Conservation (phyloP, 2,888 invertebrate genomes). For the Drosophila percnosoma region DNA sequence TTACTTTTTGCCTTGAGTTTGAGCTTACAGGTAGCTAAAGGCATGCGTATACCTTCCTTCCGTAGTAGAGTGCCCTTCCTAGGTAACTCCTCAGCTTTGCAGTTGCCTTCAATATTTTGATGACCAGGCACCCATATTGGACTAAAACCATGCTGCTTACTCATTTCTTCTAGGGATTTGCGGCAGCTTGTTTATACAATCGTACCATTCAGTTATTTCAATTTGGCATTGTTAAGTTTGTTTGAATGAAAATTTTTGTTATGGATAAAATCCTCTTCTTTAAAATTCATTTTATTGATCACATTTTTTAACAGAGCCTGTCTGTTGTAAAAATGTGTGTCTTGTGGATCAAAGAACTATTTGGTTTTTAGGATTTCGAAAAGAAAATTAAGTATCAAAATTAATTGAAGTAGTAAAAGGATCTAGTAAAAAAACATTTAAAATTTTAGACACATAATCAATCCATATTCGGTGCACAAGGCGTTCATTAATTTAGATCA, state of each 20-base stretch:
- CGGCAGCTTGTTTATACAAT: background rate
- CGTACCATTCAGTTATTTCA: background rate
- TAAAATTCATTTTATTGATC: background rate
- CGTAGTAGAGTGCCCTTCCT: no score
- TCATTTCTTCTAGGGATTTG: background rate
- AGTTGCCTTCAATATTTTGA: background rate
- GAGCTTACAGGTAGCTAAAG: no score
- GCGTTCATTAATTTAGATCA: background rate
- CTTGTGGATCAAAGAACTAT: background rate
- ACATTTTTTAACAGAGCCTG: background rate
- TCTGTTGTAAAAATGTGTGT: no score
- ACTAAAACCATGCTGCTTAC: background rate
- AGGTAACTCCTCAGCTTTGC: background rate
- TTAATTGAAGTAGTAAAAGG: background rate
- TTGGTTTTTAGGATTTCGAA: background rate
- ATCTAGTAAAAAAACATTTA: background rate
- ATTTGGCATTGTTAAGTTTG: background rate
- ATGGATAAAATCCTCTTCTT: background rate
- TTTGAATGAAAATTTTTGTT: background rate
- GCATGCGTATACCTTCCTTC: no score
- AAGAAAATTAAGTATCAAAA: background rate
- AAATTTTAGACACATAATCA: background rate
- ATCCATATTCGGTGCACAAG: background rate
- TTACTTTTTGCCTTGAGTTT: no score
- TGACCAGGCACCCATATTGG: background rate